Percentiles rank a stretch among this genome's conserved stretches.
phyloP scores from a whole-genome alignment of 2,797 vertebrate species.

The Halcyon badia region DNA sequence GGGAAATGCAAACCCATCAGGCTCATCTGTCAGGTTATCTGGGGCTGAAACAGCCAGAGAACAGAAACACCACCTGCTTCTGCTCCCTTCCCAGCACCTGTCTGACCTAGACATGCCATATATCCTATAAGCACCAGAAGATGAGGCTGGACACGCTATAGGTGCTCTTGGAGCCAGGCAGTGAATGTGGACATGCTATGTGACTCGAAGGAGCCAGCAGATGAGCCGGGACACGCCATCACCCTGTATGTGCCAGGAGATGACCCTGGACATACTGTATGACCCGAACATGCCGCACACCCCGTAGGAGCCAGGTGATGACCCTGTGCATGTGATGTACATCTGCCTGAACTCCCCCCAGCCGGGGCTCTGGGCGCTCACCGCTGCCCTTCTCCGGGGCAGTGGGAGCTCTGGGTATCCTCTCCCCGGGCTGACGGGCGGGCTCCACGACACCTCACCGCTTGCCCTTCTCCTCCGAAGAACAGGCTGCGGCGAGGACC shows the following conservation, averaged over 20 bases:
- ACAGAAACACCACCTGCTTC: rapidly evolving
- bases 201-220: rapidly evolving
- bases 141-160: rapidly evolving
- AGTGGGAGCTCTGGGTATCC: neutral
- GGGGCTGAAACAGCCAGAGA: rapidly evolving
- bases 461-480: neutral
- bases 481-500: neutral
- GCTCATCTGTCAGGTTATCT: rapidly evolving
- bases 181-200: too few relatives aligned
- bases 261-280: rapidly evolving
- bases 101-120: rapidly evolving
- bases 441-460: neutral
- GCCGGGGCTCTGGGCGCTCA: rapidly evolving
- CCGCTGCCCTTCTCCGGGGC: neutral
- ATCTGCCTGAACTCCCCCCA: neutral
- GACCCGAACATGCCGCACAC: neutral
- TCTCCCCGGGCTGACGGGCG: neutral
- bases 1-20: neutral
- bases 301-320: too few relatives aligned
- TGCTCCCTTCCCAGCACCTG: neutral
- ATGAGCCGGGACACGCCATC: rapidly evolving
- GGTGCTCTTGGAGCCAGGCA: too few relatives aligned
- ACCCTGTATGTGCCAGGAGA: neutral
- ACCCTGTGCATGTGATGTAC: neutral
- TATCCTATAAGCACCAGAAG: rapidly evolving